Evolutionary conservation across 2,113 vertebrate genomes (phyloP), one percentile per base, ranked within the genome.

Genomic region (Pseudorhombus dupliciocellatus): DNA sequence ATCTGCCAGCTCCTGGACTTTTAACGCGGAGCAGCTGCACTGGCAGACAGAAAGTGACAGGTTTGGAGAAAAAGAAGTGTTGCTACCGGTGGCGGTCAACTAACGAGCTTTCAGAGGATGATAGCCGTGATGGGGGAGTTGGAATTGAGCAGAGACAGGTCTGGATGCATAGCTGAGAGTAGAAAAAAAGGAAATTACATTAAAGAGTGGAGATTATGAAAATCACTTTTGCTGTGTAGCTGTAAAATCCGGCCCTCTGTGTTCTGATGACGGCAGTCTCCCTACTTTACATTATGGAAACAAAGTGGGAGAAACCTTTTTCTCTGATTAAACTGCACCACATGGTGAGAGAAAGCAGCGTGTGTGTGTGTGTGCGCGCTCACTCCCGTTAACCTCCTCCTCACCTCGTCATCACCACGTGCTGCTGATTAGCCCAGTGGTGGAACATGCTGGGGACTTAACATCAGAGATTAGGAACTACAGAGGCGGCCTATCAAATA

Each of bases 11-110:
- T 68, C 22, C 44, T 4, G 62, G 21, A 37, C 62, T 75, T 51
- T 28, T 73, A 84, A 88, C 80, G 40, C 44, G 25, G 57, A 77
- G 64, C 88, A 87, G 84, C 83, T 83, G 87, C 46, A 12, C n/a
- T 52, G 53, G 46, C 4, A 2, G 66, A 68, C 54, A 63, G 59
- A 80, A 44, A 75, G 74, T 74, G 82, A 87, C 72, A 80, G 73
- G 70, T 77, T 51, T 72, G 64, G 68, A 7, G 42, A 7, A 46
- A 58, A 77, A 73, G 71, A 71, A 70, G 25, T 15, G 51, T 24
- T 68, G 66, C 70, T 55, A 53, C 64, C 37, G 63, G 31, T 68
- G 73, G 77, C 59, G 59, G 57, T 81, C 50, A 56, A 46, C 50
- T 8, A 31, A 34, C 2, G 1, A 50, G 59, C 26, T 24, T 66